Conservation (phyloP, 2,888 invertebrate species). For the Geophilus truncorum region DNA sequence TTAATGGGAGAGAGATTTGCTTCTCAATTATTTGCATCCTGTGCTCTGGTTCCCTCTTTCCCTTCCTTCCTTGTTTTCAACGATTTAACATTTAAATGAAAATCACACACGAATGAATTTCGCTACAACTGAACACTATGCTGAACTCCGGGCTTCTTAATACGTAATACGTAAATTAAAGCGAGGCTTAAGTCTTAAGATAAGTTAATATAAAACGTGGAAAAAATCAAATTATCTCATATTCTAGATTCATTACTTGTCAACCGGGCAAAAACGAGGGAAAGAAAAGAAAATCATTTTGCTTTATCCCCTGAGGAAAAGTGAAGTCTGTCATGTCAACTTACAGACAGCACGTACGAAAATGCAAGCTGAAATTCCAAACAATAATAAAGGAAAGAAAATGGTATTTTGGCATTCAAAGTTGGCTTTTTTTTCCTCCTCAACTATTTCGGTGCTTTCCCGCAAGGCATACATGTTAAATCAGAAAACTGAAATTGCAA, state of each 20-base stretch:
- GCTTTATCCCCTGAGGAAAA: not conserved
- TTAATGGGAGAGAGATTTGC: not conserved
- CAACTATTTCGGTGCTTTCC: too few relatives aligned
- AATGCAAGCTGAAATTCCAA: not conserved
- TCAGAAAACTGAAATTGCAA: too few relatives aligned
- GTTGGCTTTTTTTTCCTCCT: too few relatives aligned
- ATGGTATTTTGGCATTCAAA: too few relatives aligned
- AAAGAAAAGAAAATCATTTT: not conserved
- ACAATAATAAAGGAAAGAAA: not conserved
- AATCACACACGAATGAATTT: not conserved
- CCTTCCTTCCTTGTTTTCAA: not conserved
- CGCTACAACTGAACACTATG: not conserved
- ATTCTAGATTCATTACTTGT: not conserved
- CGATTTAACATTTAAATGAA: not conserved
- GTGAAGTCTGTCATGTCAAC: constrained; percentile 5
- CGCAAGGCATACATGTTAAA: too few relatives aligned
- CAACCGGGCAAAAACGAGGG: not conserved
- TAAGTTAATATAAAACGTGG: not conserved
- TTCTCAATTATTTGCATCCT: not conserved
- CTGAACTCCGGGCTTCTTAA: too few relatives aligned
- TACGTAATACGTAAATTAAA: too few relatives aligned
- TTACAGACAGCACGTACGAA: not conserved
- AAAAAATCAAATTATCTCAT: not conserved
- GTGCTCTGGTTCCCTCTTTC: not conserved
- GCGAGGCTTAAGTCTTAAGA: too few relatives aligned